Conservation (phyloP, 2,797 vertebrate genomes). For the Heteromormyrus szaboi region DNA sequence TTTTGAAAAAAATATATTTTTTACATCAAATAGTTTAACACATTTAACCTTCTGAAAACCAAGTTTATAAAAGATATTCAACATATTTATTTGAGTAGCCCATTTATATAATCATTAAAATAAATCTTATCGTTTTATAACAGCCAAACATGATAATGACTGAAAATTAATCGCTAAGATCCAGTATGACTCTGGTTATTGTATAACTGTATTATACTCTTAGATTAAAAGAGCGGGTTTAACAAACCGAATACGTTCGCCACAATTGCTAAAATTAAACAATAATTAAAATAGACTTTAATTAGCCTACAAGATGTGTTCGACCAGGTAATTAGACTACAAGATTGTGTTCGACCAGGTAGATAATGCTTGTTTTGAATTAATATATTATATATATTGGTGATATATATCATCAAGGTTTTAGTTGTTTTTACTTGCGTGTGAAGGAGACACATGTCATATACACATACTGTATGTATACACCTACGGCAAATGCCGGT, state of each 20-base stretch:
- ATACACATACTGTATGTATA: not conserved
- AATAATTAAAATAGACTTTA: not conserved
- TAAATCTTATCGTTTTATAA: not conserved
- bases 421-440: not conserved
- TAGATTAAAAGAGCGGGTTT: not conserved
- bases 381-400: not conserved
- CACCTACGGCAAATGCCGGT: not conserved
- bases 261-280: not conserved
- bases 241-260: not conserved
- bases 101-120: not conserved
- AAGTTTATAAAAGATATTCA: not conserved
- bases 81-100: not conserved
- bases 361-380: not conserved
- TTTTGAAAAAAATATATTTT: not conserved
- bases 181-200: not conserved
- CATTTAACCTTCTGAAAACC: not conserved
- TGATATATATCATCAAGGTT: not conserved
- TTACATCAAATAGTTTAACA: not conserved
- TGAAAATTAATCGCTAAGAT: not conserved
- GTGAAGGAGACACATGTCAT: not conserved
- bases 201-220: not conserved
- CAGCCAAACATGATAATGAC: not conserved
- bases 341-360: not conserved
- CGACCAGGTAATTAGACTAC: not conserved
- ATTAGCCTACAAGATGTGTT: not conserved